Evolutionary conservation across 2,113 vertebrate genomes (phyloP).

Genomic region (Oxyruncus cristatus): DNA sequence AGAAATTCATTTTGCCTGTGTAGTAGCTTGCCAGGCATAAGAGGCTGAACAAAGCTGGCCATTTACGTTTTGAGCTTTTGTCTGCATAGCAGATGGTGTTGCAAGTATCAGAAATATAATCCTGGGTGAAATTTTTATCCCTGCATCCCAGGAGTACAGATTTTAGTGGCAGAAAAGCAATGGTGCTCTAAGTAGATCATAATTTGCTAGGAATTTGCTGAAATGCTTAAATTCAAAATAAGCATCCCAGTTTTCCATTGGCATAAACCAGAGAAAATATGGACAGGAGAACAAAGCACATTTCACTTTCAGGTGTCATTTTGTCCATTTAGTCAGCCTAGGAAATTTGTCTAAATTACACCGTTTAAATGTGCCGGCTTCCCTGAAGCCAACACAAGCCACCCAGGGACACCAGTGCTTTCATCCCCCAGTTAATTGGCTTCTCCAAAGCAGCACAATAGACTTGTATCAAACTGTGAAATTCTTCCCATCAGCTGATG

Average conservation of each 20-base stretch:
- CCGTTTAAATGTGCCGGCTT: background rate
- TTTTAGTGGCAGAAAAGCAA: slow-evolving; percentile 23
- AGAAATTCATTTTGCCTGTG: background rate
- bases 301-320: slow-evolving; percentile 26
- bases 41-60: background rate
- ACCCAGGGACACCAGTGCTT: background rate
- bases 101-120: slow-evolving; percentile 18
- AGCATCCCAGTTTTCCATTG: background rate
- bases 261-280: slow-evolving; percentile 18
- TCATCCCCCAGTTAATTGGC: slow-evolving; percentile 35
- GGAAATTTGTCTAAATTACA: slow-evolving; percentile 44
- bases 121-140: slow-evolving; percentile 30
- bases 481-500: background rate
- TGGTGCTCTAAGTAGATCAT: background rate
- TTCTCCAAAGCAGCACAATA: slow-evolving; percentile 38
- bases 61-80: slow-evolving; percentile 23
- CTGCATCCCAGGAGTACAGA: background rate
- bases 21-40: background rate
- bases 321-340: slow-evolving; percentile 19
- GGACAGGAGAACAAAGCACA: slow-evolving; percentile 15
- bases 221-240: slow-evolving; percentile 28
- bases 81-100: slow-evolving; percentile 23
- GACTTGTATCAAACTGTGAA: background rate
- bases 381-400: slow-evolving; percentile 18
- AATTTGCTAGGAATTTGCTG: slow-evolving; percentile 18